These are phyloP conservation scores for Melanotaenia parkinsoni DNA, from an alignment of 2,797 vertebrate genomes.

Conservation along the genomic window DNA sequence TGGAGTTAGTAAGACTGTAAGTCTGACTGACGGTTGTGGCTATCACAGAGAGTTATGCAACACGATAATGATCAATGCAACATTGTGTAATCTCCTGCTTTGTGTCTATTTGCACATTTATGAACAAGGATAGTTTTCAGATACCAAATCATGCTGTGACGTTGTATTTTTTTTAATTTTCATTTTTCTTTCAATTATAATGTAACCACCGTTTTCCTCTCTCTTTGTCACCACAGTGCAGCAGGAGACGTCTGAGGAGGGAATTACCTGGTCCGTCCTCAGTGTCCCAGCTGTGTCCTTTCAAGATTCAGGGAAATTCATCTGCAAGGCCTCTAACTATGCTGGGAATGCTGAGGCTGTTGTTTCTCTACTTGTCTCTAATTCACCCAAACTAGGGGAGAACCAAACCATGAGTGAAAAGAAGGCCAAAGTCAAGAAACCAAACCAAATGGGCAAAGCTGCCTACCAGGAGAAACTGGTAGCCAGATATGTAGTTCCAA, in stretches of 20 bases:
- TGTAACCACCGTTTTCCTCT: background rate
- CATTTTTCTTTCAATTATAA: background rate
- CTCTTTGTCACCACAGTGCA: conserved; percentile 81
- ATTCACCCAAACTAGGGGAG: conserved; percentile 82
- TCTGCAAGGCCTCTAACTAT: conserved; percentile 94
- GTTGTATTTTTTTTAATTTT: background rate
- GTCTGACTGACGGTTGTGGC: conserved; percentile 61
- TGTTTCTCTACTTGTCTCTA: conserved; percentile 90
- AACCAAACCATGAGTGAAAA: conserved; percentile 78
- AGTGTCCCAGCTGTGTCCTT: conserved; percentile 89
- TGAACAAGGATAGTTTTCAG: conserved; percentile 3
- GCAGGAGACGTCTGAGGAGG: conserved; percentile 92
- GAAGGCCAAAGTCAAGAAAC: conserved; percentile 80
- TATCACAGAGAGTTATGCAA: conserved; percentile 53
- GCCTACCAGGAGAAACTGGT: conserved; percentile 90
- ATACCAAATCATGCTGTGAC: background rate
- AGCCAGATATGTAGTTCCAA: conserved; percentile 83
- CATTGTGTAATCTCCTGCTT: conserved; percentile 39
- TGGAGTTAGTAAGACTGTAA: conserved; percentile 42
- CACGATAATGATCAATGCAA: conserved; percentile 39
- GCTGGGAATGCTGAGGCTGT: conserved; percentile 90
- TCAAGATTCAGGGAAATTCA: conserved; percentile 92
- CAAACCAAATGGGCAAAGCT: conserved; percentile 81
- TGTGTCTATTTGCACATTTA: conserved; percentile 9
- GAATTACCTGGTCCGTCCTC: conserved; percentile 93